Evolutionary conservation across 2,113 vertebrate genomes (phyloP), one percentile per base, ranked within the genome.

Genomic region (Neomonachus schauinslandi): DNA sequence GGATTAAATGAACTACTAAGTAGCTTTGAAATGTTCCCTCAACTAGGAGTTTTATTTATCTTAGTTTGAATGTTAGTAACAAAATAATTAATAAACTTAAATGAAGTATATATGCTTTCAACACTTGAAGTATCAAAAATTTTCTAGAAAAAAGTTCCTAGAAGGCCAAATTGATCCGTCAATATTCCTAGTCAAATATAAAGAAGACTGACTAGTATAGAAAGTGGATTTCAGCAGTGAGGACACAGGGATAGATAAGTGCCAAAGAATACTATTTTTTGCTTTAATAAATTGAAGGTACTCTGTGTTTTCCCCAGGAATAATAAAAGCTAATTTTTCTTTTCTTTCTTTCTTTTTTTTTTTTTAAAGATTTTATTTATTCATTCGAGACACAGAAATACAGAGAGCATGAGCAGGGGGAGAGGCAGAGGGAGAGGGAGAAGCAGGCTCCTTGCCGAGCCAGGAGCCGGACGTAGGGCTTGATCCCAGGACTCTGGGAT

Each of bases 11-110:
- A 86, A 51, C 33, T 81, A 69, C n/a, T 36, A 31, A 91, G 55
- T 49, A 85, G 49, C 21, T 94, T 89, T 80, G 51, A 76, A 65
- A 83, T 57, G 71, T 84, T n/a, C 42, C 51, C 18, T 87, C 65
- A 91, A 46, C 4, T 69, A 97, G 4, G 24, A 59, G 18, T 84
- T 95, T 86, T 88, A 36, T 39, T 94, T 65, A 83, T 80, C 42
- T 95, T 80, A 87, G 4, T 57, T 88, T 74, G 88, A 74, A 72
- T 42, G 16, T 61, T 79, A 65, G 91, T 12, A 88, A 53, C 7
- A 92, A 94, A 89, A 80, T 69, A 88, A 83, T 19, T 92, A 80
- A 79, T n/a, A 94, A 91, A 22, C 33, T 81, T 76, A 96, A 65
- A 21, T 81, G 42, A 93, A 82, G 42, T 72, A 83, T 79, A n/a